These are phyloP conservation scores for Malurus cyaneus DNA, from an alignment of 2,113 vertebrate species.

Conservation along the genomic window DNA sequence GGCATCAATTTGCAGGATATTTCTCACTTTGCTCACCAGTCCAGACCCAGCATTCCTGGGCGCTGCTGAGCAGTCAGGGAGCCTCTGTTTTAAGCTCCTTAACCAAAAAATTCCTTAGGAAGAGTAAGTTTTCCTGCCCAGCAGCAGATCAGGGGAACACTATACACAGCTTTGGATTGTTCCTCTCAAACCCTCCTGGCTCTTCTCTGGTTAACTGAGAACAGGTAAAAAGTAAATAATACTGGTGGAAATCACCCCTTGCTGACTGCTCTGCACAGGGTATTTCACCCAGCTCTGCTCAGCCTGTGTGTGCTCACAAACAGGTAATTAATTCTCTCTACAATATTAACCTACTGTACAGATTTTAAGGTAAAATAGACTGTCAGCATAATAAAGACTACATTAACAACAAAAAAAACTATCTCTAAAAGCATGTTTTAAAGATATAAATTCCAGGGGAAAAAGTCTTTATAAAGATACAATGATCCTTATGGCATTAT, in stretches of 20 bases:
- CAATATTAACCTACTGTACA: neutral
- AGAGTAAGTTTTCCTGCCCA: neutral
- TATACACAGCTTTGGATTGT: fast-evolving
- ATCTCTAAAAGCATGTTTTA: neutral
- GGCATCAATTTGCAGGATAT: neutral
- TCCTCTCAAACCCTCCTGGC: neutral
- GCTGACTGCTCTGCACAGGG: neutral
- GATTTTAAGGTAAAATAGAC: neutral
- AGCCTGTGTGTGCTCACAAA: neutral
- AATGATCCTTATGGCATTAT: neutral
- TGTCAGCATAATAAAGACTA: neutral
- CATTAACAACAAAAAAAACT: too few relatives aligned
- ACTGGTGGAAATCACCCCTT: too few relatives aligned
- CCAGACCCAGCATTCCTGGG: neutral
- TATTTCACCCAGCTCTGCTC: neutral
- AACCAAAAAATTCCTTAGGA: neutral
- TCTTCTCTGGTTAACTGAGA: neutral
- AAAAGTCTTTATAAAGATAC: neutral
- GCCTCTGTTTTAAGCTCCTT: neutral
- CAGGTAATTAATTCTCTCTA: neutral
- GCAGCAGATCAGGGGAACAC: neutral
- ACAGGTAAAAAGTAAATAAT: neutral
- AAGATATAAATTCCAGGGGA: neutral
- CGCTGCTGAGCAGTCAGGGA: neutral
- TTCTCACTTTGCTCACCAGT: neutral